phyloP scores from a whole-genome alignment of 2,888 invertebrate genomes.

The Drosophila pseudotakahashii region DNA sequence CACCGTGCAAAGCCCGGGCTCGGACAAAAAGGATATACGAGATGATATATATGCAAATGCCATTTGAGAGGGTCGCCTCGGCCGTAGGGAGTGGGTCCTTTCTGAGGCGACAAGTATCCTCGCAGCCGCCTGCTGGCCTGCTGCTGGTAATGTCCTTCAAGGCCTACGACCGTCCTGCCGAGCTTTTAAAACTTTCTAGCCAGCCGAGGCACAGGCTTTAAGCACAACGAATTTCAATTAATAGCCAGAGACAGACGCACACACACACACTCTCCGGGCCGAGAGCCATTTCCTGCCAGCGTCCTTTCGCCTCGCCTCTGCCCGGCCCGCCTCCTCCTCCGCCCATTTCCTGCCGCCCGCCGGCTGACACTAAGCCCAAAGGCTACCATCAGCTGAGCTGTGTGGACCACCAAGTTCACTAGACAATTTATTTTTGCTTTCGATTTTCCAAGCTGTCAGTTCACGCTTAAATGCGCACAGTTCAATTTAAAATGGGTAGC shows the following conservation, averaged over 20 bases:
- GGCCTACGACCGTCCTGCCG: slow-evolving; percentile 46
- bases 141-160: slow-evolving; percentile 74
- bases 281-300: slow-evolving; percentile 48
- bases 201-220: slow-evolving; percentile 36
- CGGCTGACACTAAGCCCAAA: slow-evolving; percentile 75
- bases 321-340: too few species aligned
- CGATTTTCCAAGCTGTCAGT: slow-evolving; percentile 80
- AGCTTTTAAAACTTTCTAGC: slow-evolving; percentile 66
- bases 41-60: slow-evolving; percentile 76
- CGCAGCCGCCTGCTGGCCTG: slow-evolving; percentile 61
- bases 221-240: slow-evolving; percentile 79
- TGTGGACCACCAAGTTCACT: slow-evolving; percentile 77
- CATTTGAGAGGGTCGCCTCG: slow-evolving; percentile 37
- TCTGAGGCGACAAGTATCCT: slow-evolving; percentile 63
- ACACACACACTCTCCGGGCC: slow-evolving; percentile 29
- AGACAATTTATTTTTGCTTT: slow-evolving; percentile 80
- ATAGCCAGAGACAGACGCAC: slow-evolving; percentile 61
- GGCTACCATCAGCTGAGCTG: slow-evolving; percentile 78
- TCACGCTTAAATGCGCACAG: slow-evolving; percentile 80
- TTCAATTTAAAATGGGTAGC: slow-evolving; percentile 76
- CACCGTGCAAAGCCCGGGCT: slow-evolving; percentile 44
- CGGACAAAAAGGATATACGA: slow-evolving; percentile 68
- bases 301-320: slow-evolving; percentile 34
- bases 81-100: slow-evolving; percentile 15
- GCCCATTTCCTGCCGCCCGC: slow-evolving; percentile 52